Percentiles rank a stretch among this genome's conserved stretches.
Evolutionary conservation across 2,888 invertebrate genomes (phyloP).

Genomic region (Anodontia alba): DNA sequence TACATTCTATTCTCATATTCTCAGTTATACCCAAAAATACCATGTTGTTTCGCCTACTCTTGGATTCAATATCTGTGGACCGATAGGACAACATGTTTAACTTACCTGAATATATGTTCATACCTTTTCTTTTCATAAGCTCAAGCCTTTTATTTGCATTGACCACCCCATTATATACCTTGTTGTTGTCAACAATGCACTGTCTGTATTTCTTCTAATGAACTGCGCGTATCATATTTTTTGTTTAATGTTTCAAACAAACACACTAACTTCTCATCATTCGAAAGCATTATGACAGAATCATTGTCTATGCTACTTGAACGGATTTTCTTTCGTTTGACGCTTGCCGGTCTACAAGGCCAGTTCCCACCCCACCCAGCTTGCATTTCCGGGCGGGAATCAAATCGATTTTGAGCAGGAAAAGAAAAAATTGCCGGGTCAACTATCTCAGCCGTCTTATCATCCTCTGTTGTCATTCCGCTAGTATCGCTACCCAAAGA

Average conservation of each 20-base stretch:
- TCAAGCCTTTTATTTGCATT: not conserved
- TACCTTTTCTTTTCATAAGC: not conserved
- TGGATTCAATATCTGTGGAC: not conserved
- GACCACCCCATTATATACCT: not conserved
- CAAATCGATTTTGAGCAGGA: not conserved
- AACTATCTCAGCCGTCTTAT: not conserved
- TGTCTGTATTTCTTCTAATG: not conserved
- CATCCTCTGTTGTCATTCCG: not conserved
- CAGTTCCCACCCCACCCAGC: not conserved
- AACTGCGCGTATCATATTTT: not conserved
- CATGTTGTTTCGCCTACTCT: not conserved
- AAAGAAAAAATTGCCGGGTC: not conserved
- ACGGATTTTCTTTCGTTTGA: not conserved
- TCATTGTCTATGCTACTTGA: not conserved
- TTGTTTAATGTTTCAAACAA: not conserved
- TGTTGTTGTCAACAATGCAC: not conserved
- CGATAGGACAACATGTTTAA: not conserved
- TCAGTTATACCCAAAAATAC: not conserved
- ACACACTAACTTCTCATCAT: not conserved
- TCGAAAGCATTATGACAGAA: not conserved
- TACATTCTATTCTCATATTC: not conserved
- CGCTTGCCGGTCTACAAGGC: not conserved
- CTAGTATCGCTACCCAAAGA: not conserved
- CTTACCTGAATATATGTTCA: not conserved
- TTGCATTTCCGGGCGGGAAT: not conserved